phyloP scores from a whole-genome alignment of 1,140 invertebrate species.

The Kradibia gibbosae region DNA sequence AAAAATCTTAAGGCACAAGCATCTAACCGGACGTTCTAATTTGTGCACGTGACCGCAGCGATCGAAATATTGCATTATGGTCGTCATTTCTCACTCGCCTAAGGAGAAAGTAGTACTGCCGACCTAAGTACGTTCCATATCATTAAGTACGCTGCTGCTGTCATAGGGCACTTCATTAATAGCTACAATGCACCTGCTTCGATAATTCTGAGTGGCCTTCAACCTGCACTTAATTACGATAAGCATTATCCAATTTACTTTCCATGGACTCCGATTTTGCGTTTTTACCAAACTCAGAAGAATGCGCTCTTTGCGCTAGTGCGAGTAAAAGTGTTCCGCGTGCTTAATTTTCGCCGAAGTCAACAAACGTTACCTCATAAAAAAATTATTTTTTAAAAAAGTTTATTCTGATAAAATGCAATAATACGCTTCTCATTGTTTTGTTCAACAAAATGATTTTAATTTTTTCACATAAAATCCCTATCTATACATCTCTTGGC shows the following conservation, averaged over 20 bases:
- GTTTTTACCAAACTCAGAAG: neutral
- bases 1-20: neutral
- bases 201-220: slow-evolving; percentile 1
- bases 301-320: neutral
- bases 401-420: too few relatives aligned
- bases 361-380: too few relatives aligned
- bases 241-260: neutral
- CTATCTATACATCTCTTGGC: too few relatives aligned
- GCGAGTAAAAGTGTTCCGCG: too few relatives aligned
- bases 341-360: too few relatives aligned
- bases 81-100: neutral
- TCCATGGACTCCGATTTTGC: neutral
- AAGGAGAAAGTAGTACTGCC: slow-evolving; percentile 18
- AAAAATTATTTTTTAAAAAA: too few relatives aligned
- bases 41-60: neutral
- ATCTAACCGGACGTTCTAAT: neutral
- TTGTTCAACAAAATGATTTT: too few relatives aligned
- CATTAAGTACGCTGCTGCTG: neutral
- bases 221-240: slow-evolving; percentile 7
- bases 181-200: neutral
- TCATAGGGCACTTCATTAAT: too few relatives aligned
- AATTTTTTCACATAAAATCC: too few relatives aligned
- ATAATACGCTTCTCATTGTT: too few relatives aligned
- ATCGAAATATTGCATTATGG: neutral
- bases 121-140: slow-evolving; percentile 18